phyloP scores from a whole-genome alignment of 2,888 invertebrate species.

The Resseliella maxima region DNA sequence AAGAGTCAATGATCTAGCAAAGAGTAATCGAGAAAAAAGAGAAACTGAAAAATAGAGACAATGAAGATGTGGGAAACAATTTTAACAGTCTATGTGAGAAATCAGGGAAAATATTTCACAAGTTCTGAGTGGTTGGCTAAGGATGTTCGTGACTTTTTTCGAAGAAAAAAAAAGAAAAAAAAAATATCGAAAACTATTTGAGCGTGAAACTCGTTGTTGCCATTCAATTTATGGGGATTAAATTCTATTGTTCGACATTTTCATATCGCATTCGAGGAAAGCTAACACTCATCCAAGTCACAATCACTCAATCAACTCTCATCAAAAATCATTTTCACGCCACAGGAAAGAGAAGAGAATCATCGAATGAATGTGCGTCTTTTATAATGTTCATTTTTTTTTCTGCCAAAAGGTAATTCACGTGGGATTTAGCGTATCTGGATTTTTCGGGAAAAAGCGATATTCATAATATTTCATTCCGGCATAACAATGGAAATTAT shows the following conservation, averaged over 20 bases:
- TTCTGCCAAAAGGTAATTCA: constrained; percentile 9
- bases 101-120: background rate
- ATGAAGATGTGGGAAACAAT: background rate
- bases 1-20: no score
- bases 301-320: no score
- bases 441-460: background rate
- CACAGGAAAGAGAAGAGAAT: background rate
- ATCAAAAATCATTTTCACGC: no score
- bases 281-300: background rate
- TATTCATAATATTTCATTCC: background rate
- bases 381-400: no score
- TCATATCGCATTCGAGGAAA: background rate
- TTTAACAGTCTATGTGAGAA: background rate
- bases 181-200: background rate
- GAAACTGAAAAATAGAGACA: background rate
- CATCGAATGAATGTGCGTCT: constrained; percentile 11
- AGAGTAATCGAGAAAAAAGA: no score
- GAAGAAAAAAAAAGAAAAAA: background rate
- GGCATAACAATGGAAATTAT: constrained; percentile 17
- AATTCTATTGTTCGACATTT: background rate
- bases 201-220: background rate
- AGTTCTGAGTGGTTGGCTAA: background rate
- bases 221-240: background rate
- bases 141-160: constrained; percentile 44
- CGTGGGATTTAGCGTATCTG: background rate